A percentile compares a stretch with the other conserved stretches of the same genome.
These are phyloP conservation scores for Ptilorrhoa leucosticta DNA, from an alignment of 2,113 vertebrate genomes.

Conservation along the genomic window DNA sequence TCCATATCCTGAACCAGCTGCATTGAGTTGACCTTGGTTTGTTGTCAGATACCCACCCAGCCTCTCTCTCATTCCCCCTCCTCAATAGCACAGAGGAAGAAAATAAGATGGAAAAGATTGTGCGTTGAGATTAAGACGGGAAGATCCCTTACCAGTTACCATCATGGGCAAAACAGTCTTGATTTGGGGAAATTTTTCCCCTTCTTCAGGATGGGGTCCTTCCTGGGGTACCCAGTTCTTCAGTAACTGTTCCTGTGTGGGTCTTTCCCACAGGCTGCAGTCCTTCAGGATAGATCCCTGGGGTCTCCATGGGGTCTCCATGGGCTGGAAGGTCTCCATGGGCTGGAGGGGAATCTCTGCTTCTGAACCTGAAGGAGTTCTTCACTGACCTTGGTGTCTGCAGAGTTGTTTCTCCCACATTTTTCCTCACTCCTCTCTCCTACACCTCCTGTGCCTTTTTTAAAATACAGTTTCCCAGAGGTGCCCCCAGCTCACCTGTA, in stretches of 20 bases:
- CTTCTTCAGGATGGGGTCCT: not conserved
- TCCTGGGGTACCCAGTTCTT: not conserved
- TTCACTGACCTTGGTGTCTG: not conserved
- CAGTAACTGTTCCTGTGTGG: accelerated
- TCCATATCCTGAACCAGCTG: not conserved
- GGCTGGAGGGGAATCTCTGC: not conserved
- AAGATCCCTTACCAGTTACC: not conserved
- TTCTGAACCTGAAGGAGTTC: not conserved
- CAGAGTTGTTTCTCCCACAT: not conserved
- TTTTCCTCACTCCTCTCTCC: not conserved
- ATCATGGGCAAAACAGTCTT: not conserved
- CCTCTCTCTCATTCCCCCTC: not conserved
- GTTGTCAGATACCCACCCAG: not conserved
- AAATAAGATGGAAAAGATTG: not conserved
- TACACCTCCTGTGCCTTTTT: not conserved
- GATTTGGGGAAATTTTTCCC: not conserved
- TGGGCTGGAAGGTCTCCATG: accelerated
- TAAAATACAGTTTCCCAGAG: accelerated
- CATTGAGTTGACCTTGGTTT: not conserved
- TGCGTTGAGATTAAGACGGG: not conserved
- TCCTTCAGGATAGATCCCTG: not conserved
- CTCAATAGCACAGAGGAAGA: not conserved
- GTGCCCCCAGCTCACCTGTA: not conserved
- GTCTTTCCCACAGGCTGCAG: not conserved
- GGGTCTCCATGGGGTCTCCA: not conserved